Conservation (phyloP, 2,797 vertebrate species). For the Paedocypris micromegethes region DNA sequence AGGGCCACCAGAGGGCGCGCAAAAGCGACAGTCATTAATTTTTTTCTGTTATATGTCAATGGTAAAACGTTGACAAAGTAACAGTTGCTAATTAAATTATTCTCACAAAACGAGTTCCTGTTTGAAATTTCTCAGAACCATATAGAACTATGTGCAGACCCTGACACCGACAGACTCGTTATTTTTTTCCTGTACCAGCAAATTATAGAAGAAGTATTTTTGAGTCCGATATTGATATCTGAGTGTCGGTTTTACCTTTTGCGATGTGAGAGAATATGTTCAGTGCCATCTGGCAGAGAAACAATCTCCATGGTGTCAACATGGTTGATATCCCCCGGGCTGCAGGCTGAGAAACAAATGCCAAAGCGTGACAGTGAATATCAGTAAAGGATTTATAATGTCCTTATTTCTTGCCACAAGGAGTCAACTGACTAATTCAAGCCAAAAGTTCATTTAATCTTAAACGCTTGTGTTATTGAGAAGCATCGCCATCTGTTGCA, state of each 20-base stretch:
- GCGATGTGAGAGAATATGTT: conserved; percentile 51
- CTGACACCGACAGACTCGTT: too few species aligned
- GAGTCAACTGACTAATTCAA: conserved; percentile 4
- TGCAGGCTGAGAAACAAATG: conserved; percentile 30
- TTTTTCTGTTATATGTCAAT: too few species aligned
- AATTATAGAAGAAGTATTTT: too few species aligned
- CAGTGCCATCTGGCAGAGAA: conserved; percentile 59
- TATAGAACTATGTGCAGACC: too few species aligned
- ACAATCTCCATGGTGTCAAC: conserved; percentile 51
- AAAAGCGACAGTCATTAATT: too few species aligned
- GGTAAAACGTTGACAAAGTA: too few species aligned
- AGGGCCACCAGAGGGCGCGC: too few species aligned
- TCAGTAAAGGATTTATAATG: conserved; percentile 19
- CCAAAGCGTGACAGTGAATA: conserved; percentile 11
- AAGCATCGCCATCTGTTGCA: conserved; percentile 3
- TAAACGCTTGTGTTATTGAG: background rate
- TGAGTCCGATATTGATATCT: background rate
- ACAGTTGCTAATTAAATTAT: too few species aligned
- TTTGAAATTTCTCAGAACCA: too few species aligned
- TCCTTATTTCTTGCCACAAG: conserved; percentile 13
- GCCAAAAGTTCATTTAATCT: conserved; percentile 30
- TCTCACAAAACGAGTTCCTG: too few species aligned
- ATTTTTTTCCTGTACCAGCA: too few species aligned
- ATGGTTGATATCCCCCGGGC: conserved; percentile 47
- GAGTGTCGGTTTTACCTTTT: conserved; percentile 51